Base-by-base conservation (phyloP, 1,140 invertebrate genomes). In the Daktulosphaira vitifoliae region DNA sequence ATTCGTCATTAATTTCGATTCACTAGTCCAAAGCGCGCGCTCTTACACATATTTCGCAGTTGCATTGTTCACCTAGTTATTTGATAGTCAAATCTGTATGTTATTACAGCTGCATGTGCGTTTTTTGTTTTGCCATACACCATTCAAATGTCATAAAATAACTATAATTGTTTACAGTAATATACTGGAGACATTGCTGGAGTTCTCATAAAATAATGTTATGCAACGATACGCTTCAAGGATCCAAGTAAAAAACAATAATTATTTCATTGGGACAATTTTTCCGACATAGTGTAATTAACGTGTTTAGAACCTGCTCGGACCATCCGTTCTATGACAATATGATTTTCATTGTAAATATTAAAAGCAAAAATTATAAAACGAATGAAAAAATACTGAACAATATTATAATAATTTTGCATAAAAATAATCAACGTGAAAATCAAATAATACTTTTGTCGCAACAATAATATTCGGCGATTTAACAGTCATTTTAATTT, bases 51-150 rank as follows among this genome's bases (percentile, higher is more conserved):
- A 16, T 56, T 56, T 56, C 42, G 37, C 53, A 59, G n/a, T 59
- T 59, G 44, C 54, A 59, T 59, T 59, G 23, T 59, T 59, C 42
- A 59, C 54, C 54, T 59, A 59, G 22, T 59, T 59, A 26, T 46
- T 59, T 29, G 39, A 38, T 46, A 29, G 25, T 16, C 42, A 39
- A n/a, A n/a, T 59, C 44, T 11, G 29, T 33, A 11, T 33, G 29
- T 44, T 18, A 46, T 29, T 29, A 11, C n/a, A n/a, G n/a, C n/a
- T n/a, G n/a, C n/a, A n/a, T n/a, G n/a, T n/a, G 15, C 29, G 18
- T 18, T 56, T 15, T 44, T 56, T 56, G 16, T 44, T 56, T 56
- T 56, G 39, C 33, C 15, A 18, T 9, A 23, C 16, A 23, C 15
- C n/a, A 26, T 26, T 18, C 39, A 59, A 26, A 59, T 38, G n/a